A percentile compares a stretch with the other conserved stretches of the same genome.
Evolutionary conservation across 2,888 invertebrate genomes (phyloP).

Genomic region (Dione juno): DNA sequence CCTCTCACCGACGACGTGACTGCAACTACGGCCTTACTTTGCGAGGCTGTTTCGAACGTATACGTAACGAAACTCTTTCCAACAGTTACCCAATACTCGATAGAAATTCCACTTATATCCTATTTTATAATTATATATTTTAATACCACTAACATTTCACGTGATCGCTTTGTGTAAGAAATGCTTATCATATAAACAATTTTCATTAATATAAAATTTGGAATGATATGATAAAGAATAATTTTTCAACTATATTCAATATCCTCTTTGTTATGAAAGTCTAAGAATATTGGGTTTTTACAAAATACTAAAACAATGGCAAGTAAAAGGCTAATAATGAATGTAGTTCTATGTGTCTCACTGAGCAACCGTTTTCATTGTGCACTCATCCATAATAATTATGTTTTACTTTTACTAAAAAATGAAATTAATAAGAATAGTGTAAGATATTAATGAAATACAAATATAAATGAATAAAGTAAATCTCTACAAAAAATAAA

Average conservation of each 20-base stretch:
- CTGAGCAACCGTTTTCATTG: conserved; percentile 58
- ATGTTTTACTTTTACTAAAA: conserved; percentile 63
- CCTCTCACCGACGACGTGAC: conserved; percentile 82
- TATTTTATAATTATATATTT: conserved; percentile 56
- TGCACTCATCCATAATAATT: conserved; percentile 52
- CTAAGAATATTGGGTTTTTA: conserved; percentile 2
- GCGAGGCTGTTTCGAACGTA: conserved; percentile 82
- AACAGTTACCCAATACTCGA: conserved; percentile 79
- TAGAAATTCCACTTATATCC: conserved; percentile 78
- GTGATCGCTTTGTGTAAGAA: conserved; percentile 76
- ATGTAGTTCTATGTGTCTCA: conserved; percentile 39
- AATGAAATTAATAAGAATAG: conserved; percentile 22
- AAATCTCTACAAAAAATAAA: background rate
- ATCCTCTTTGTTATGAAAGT: background rate
- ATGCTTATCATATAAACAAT: conserved; percentile 56
- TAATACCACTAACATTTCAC: conserved; percentile 73
- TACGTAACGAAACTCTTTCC: conserved; percentile 82
- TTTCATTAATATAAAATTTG: background rate
- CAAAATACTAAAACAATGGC: conserved; percentile 37
- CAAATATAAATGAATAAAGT: background rate
- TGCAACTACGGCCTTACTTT: conserved; percentile 81
- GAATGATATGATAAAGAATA: background rate
- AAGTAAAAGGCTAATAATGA: conserved; percentile 45
- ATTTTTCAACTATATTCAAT: background rate
- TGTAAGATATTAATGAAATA: background rate